Percentiles rank a stretch among this genome's conserved stretches.
These are phyloP conservation scores for Drosophila teissieri DNA, from an alignment of 1,140 invertebrate species.

Conservation along the genomic window DNA sequence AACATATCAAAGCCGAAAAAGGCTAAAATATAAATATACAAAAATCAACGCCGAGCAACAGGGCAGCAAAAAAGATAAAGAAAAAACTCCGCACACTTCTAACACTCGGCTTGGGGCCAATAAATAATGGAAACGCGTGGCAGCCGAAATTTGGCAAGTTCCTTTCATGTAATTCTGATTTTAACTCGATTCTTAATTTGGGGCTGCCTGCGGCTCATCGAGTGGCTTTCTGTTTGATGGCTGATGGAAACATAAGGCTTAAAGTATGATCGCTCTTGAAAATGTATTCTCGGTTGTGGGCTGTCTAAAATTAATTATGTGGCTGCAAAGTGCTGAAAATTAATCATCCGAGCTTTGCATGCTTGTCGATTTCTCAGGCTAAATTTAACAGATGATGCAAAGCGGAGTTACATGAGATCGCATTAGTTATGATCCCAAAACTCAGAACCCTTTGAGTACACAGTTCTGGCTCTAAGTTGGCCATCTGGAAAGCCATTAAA, in stretches of 20 bases:
- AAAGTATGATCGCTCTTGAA: slow-evolving; percentile 35
- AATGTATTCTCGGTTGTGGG: slow-evolving; percentile 33
- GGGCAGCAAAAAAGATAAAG: slow-evolving; percentile 34
- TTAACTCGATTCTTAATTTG: slow-evolving; percentile 12
- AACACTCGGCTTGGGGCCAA: slow-evolving; percentile 60
- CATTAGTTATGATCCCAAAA: slow-evolving; percentile 16
- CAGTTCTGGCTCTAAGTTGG: slow-evolving; percentile 12
- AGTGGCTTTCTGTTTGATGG: slow-evolving; percentile 32
- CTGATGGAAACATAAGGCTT: slow-evolving; percentile 19
- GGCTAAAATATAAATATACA: slow-evolving; percentile 25
- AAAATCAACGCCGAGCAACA: slow-evolving; percentile 48
- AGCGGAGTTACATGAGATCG: slow-evolving; percentile 39
- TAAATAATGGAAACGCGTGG: slow-evolving; percentile 79
- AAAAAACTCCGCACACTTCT: slow-evolving; percentile 66
- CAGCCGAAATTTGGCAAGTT: slow-evolving; percentile 62
- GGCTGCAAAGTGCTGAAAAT: slow-evolving; percentile 49
- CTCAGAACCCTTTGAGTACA: slow-evolving; percentile 3
- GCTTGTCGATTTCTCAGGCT: slow-evolving; percentile 14
- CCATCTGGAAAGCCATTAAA: slow-evolving; percentile 1
- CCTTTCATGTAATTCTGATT: slow-evolving; percentile 51
- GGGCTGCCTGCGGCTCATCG: slow-evolving; percentile 37
- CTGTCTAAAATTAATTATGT: slow-evolving; percentile 45
- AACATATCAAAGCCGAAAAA: slow-evolving; percentile 27
- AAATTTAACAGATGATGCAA: slow-evolving; percentile 68
- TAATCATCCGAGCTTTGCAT: slow-evolving; percentile 42